Conservation (phyloP, 2,797 vertebrate species). For the Catharus ustulatus region DNA sequence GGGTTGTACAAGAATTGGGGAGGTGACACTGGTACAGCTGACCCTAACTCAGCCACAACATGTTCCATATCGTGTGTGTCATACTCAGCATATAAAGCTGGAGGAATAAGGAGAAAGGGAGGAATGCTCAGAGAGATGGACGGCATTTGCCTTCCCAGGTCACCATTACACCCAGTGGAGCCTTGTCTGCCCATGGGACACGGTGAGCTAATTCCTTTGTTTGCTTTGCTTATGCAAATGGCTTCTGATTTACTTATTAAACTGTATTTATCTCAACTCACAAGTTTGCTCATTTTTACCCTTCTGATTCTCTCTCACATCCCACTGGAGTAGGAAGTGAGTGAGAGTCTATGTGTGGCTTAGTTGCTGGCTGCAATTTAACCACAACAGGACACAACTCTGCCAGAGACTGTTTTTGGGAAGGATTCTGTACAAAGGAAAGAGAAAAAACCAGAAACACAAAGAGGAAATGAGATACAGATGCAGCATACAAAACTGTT, state of each 20-base stretch:
- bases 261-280: not conserved
- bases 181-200: fast-evolving
- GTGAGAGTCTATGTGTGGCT: not conserved
- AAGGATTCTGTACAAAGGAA: not conserved
- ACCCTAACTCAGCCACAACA: not conserved
- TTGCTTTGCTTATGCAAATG: not conserved
- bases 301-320: not conserved
- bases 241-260: not conserved
- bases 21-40: not conserved
- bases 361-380: not conserved
- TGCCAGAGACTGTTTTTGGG: not conserved
- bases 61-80: not conserved
- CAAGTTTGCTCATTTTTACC: not conserved
- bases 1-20: not conserved
- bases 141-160: not conserved
- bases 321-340: not conserved
- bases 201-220: not conserved
- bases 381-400: not conserved
- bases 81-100: not conserved
- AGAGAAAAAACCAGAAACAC: not conserved
- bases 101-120: not conserved
- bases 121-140: not conserved
- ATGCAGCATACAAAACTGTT: not conserved
- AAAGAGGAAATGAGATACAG: not conserved
- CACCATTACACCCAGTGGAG: not conserved